phyloP scores from a whole-genome alignment of 2,888 invertebrate species.

The Toxonevra muliebris region DNA sequence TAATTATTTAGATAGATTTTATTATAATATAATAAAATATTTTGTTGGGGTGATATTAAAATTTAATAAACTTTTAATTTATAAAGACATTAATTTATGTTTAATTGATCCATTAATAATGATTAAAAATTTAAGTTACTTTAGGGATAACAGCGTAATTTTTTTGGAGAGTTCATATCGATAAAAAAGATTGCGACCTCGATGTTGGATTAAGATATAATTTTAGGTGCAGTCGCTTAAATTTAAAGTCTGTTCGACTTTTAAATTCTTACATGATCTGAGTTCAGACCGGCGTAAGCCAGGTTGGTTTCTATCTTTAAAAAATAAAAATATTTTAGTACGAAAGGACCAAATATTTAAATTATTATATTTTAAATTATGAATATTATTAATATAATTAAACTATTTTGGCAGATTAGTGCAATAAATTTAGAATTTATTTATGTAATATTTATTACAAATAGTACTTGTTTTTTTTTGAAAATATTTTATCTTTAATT shows the following conservation, averaged over 20 bases:
- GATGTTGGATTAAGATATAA: conserved; percentile 85
- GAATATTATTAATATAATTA: conserved; percentile 50
- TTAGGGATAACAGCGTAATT: conserved; percentile 88
- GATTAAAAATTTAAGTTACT: conserved; percentile 79
- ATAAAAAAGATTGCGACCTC: conserved; percentile 83
- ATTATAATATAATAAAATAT: conserved; percentile 60
- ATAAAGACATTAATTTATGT: conserved; percentile 64
- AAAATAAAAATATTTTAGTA: conserved; percentile 73
- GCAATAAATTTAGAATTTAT: conserved; percentile 77
- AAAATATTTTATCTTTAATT: conserved; percentile 65
- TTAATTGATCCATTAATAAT: conserved; percentile 69
- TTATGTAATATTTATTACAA: conserved; percentile 68
- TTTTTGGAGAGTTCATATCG: conserved; percentile 78
- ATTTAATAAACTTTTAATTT: conserved; percentile 69
- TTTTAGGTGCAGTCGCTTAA: conserved; percentile 74
- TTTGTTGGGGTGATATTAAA: conserved; percentile 75
- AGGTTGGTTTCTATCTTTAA: conserved; percentile 87
- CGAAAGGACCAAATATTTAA: conserved; percentile 78
- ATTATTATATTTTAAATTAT: conserved; percentile 63
- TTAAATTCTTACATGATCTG: conserved; percentile 88
- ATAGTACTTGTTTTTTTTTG: conserved; percentile 68
- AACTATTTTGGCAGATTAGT: conserved; percentile 75
- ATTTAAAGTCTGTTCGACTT: conserved; percentile 79
- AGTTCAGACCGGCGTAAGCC: conserved; percentile 87
- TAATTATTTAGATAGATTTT: conserved; percentile 62